Percentiles rank a stretch among this genome's conserved stretches.
Conservation (phyloP, 2,888 invertebrate species). For the Chorisops tibialis region DNA sequence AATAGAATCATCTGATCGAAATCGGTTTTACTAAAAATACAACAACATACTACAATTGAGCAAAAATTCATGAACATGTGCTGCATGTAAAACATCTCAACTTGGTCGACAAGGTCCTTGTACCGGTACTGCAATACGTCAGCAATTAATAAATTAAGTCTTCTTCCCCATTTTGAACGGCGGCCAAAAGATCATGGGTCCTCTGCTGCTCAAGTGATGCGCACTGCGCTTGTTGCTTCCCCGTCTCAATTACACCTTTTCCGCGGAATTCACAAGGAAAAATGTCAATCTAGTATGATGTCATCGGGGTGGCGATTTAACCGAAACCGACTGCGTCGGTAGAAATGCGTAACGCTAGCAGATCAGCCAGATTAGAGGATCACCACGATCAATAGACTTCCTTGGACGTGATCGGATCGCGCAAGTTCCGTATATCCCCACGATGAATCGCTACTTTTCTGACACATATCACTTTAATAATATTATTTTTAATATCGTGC, state of each 20-base stretch:
- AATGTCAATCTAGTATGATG: too few species aligned
- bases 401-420: too few species aligned
- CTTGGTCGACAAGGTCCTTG: slow-evolving; percentile 20
- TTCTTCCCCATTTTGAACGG: not conserved
- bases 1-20: slow-evolving; percentile 5
- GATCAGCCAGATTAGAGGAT: too few species aligned
- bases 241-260: not conserved
- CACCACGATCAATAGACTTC: too few species aligned
- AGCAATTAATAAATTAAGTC: not conserved
- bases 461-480: too few species aligned
- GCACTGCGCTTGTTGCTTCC: not conserved
- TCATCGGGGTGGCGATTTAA: too few species aligned
- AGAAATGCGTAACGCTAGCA: too few species aligned
- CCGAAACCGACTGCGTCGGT: too few species aligned
- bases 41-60: not conserved
- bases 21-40: not conserved
- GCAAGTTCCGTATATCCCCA: too few species aligned
- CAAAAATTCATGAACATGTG: not conserved
- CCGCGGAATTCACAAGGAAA: too few species aligned
- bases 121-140: slow-evolving; percentile 4
- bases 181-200: not conserved
- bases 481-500: too few species aligned
- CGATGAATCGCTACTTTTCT: too few species aligned
- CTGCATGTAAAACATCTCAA: not conserved
- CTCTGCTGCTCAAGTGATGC: not conserved